These are phyloP conservation scores for Morphnarchus princeps DNA, from an alignment of 2,113 vertebrate species.

Conservation along the genomic window DNA sequence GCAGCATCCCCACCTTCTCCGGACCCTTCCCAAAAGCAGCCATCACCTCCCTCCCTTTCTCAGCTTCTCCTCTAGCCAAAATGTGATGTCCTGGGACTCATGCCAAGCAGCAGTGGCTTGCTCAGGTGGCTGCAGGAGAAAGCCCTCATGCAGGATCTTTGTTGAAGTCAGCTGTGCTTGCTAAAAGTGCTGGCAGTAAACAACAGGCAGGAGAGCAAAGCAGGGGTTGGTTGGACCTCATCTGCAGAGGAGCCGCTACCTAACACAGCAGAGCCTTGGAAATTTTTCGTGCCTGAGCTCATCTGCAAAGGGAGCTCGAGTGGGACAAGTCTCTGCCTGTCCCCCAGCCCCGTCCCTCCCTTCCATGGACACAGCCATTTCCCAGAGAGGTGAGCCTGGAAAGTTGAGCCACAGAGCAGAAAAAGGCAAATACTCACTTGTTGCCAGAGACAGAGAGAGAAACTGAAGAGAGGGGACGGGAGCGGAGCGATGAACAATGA, in stretches of 20 bases:
- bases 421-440: neutral
- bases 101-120: neutral
- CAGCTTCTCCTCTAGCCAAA: neutral
- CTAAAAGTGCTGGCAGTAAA: neutral
- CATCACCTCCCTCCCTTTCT: neutral
- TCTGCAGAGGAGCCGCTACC: neutral
- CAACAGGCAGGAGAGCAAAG: neutral
- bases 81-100: neutral
- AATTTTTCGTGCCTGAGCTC: neutral
- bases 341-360: accelerated
- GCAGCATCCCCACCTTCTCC: neutral
- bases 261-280: neutral
- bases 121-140: neutral
- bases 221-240: neutral
- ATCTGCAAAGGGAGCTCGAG: neutral
- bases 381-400: neutral
- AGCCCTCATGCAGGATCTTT: accelerated
- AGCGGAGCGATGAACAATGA: accelerated
- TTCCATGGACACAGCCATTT: accelerated
- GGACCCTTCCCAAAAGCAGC: neutral
- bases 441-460: neutral
- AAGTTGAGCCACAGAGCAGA: accelerated
- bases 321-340: accelerated
- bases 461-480: neutral
- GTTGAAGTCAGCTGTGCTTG: neutral